Conservation (phyloP, 2,888 invertebrate genomes). For the Amblyteles armatorius region DNA sequence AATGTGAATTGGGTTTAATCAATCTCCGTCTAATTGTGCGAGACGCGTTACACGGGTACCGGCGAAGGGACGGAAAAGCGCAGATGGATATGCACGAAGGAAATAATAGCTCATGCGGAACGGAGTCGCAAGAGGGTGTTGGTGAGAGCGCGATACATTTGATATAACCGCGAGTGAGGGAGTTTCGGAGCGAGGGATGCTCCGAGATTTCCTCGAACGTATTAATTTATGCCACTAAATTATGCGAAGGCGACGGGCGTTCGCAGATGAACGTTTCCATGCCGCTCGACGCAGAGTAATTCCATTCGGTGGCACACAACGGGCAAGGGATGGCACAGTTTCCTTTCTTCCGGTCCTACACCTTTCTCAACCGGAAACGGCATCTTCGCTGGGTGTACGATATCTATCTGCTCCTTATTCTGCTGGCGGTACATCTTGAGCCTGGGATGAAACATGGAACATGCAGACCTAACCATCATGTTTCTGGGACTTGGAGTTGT, state of each 20-base stretch:
- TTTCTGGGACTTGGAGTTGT: neutral
- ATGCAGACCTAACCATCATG: no score
- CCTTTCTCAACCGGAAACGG: neutral
- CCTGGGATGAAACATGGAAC: no score
- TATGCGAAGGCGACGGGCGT: conserved; percentile 75
- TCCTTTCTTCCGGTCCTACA: conserved; percentile 19
- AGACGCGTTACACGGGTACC: conserved; percentile 68
- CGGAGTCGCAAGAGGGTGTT: neutral
- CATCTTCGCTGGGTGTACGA: conserved; percentile 1
- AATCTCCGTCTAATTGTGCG: conserved; percentile 83
- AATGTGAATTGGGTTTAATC: conserved; percentile 83
- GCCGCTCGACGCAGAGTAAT: conserved; percentile 65
- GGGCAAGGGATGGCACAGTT: conserved; percentile 2
- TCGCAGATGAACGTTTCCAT: conserved; percentile 77
- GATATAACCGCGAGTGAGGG: conserved; percentile 21
- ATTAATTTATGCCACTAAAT: conserved; percentile 83
- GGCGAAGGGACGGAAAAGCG: conserved; percentile 42
- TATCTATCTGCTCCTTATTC: conserved; percentile 10
- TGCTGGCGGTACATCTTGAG: neutral
- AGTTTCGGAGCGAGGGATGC: conserved; percentile 61
- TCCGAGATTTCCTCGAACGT: conserved; percentile 80
- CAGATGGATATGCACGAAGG: neutral
- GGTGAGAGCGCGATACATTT: conserved; percentile 1
- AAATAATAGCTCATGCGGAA: neutral
- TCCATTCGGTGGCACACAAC: conserved; percentile 52